Base-by-base conservation (phyloP, 2,888 invertebrate genomes). In the Drosophila recens region DNA sequence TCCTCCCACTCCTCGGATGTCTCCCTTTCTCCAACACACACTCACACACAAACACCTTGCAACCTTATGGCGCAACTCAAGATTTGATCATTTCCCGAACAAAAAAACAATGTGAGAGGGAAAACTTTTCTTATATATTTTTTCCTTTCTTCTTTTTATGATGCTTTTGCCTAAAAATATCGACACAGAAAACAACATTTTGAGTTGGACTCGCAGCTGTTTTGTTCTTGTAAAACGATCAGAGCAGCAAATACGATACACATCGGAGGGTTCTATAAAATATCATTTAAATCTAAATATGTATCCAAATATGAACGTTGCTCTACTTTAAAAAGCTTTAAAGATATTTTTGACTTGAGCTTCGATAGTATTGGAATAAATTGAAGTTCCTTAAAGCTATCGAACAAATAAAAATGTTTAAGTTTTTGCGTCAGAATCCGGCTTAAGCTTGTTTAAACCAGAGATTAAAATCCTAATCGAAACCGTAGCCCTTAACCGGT, bases 121-220 rank as follows among this genome's bases (percentile, higher is more conserved):
- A 61, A 52, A 80, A 62, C 33, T 66, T 58, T 67, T 75, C 15
- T 46, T 6, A 9, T 45, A 10, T 20, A 49, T 43, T 17, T 66
- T 30, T 38, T 11, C 36, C 9, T n/a, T 61, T 36, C 30, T 38
- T 6, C 13, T 17, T 79, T 82, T 82, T 67, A 80, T 64, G 76
- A 80, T 82, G 72, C 74, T 74, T 80, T 82, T 52, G 67, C 72
- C 87, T 88, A 83, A 88, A 83, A 83, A 83, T 83, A 88, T 67
- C 81, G 20, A 54, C 52, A 43, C 46, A 66, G 15, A 42, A n/a
- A 38, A 45, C 33, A 66, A 59, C 27, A 69, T 75, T 71, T 74
- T 81, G 79, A 81, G 79, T 79, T 81, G 66, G 79, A 78, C 70
- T 78, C 79, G 79, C 82, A 67, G 82, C 82, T 79, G 82, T 45